Conservation (phyloP, 2,113 vertebrate genomes). For the Xenopus laevis region DNA sequence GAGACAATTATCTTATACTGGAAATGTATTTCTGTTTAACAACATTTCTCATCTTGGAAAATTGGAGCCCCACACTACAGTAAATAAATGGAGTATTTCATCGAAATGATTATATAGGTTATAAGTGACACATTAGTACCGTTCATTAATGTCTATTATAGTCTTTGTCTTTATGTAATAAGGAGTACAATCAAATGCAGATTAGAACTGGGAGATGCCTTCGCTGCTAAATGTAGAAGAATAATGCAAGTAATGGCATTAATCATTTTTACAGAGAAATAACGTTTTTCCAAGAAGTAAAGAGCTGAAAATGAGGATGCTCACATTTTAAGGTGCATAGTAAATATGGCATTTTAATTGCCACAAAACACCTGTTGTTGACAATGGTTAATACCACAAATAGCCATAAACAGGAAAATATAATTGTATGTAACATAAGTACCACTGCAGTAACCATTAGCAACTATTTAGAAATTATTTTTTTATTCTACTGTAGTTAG, state of each 20-base stretch:
- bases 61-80: not conserved
- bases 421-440: too few species aligned
- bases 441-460: too few species aligned
- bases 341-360: too few species aligned
- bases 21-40: slow-evolving; percentile 29
- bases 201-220: slow-evolving; percentile 19
- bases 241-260: slow-evolving; percentile 28
- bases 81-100: slow-evolving; percentile 21
- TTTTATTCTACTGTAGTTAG: too few species aligned
- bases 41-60: slow-evolving; percentile 9
- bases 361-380: too few species aligned
- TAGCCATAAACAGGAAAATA: too few species aligned
- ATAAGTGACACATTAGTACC: slow-evolving; percentile 9
- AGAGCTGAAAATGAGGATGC: too few species aligned
- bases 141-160: slow-evolving; percentile 37
- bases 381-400: too few species aligned
- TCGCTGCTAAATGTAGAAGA: slow-evolving; percentile 12
- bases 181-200: slow-evolving; percentile 25
- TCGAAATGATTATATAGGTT: slow-evolving; percentile 30
- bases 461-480: too few species aligned
- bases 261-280: slow-evolving; percentile 9
- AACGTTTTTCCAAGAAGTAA: too few species aligned
- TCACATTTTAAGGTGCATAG: too few species aligned
- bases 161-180: slow-evolving; percentile 29
- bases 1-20: slow-evolving; percentile 13